Base-by-base conservation (phyloP, 2,888 invertebrate genomes). In the Neoitamus cyanurus region DNA sequence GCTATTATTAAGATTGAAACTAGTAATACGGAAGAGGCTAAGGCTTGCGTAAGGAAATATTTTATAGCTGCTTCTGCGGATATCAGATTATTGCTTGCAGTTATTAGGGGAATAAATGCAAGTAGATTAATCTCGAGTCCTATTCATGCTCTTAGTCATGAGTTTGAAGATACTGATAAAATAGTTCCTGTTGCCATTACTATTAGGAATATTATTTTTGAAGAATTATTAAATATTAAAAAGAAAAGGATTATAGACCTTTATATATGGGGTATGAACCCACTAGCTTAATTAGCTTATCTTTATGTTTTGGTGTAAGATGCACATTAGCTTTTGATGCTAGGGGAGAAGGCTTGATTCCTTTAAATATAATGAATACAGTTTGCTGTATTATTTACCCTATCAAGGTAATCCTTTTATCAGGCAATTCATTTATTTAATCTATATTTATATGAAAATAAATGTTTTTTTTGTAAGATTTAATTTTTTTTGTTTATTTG, bases 81-180 rank as follows among this genome's bases (percentile, higher is more conserved):
- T 88, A 92, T 86, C 87, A 92, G 88, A 89, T 93, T 93, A 89
- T 91, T 92, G 37, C 90, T 90, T 68, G 90, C 91, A 86, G 91
- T 92, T 90, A 94, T 92, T 89, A 94, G 87, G 85, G 93, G 93
- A 75, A 94, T 93, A 92, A 94, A 93, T 88, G 93, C 92, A 88
- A 94, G 89, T 87, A 94, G 88, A 91, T 94, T 94, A 91, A 94
- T 93, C 93, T 94, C 94, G 92, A 94, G 90, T 0, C 93, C 93
- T 91, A 94, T 93, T 93, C 94, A 94, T 89, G 91, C 90, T 87
- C 89, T 87, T 88, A 92, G 87, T 88, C 92, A 92, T n/a, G 92
- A 91, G 86, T 90, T 90, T 28, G 92, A 88, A 13, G 91, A 91
- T 85, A 93, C 92, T 87, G 92, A 90, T 89, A 93, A 91, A 90